Conservation (phyloP, 2,888 invertebrate genomes). For the Osedax frankpressi region DNA sequence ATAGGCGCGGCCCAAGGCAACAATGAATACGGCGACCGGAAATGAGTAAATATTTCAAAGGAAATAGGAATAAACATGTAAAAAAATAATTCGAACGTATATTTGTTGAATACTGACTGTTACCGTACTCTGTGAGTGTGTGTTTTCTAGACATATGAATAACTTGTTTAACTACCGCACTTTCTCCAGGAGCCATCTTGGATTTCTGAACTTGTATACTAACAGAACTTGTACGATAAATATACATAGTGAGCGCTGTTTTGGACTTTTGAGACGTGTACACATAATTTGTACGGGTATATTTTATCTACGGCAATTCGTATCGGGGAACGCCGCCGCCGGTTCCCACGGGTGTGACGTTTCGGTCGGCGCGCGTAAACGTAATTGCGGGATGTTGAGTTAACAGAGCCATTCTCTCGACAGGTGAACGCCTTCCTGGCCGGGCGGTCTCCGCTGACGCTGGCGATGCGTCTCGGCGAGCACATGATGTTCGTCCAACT, state of each 20-base stretch:
- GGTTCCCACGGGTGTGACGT: conserved; percentile 4
- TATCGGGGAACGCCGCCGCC: background rate
- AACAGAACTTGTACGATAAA: no score
- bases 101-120: background rate
- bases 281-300: background rate
- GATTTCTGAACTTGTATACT: conserved; percentile 1
- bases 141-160: background rate
- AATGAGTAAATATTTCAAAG: conserved; percentile 6
- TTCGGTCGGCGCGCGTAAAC: no score
- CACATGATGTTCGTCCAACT: conserved; percentile 95
- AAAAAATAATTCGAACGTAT: background rate
- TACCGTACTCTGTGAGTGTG: background rate
- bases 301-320: background rate
- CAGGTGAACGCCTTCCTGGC: conserved; percentile 85
- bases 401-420: background rate
- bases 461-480: conserved; percentile 86
- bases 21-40: conserved; percentile 1
- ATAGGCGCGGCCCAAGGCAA: background rate
- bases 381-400: conserved; percentile 3
- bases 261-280: background rate
- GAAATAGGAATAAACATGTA: conserved; percentile 2
- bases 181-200: conserved; percentile 2
- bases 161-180: background rate
- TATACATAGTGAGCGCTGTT: no score
- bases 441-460: conserved; percentile 79